phyloP scores from a whole-genome alignment of 1,140 invertebrate species.

The Nasonia longicornis region DNA sequence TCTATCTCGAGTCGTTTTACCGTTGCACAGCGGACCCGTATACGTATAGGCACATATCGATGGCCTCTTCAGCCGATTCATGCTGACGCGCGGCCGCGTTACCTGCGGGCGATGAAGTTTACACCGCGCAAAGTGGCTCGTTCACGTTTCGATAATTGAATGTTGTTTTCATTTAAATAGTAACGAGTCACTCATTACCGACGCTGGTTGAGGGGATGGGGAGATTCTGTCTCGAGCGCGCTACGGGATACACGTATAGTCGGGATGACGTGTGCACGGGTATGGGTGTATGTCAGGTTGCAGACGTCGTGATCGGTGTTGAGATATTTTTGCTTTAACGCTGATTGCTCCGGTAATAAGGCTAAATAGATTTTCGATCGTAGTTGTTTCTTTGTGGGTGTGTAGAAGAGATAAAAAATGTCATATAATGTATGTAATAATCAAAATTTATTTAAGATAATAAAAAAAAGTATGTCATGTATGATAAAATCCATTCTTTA shows the following conservation, averaged over 20 bases:
- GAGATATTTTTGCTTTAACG: not conserved
- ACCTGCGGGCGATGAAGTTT: slow-evolving; percentile 41
- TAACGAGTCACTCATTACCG: slow-evolving; percentile 43
- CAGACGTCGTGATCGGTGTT: slow-evolving; percentile 3
- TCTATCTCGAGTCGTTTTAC: slow-evolving; percentile 20
- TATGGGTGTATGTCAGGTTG: not conserved
- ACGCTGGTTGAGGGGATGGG: not conserved
- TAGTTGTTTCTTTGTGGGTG: not conserved
- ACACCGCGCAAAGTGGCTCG: slow-evolving; percentile 44
- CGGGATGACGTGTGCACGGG: not conserved
- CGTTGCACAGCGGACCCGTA: slow-evolving; percentile 1
- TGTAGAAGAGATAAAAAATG: not conserved
- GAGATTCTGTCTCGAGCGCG: not conserved
- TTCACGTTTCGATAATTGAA: slow-evolving; percentile 47
- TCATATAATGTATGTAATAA: not conserved
- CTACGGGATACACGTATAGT: not conserved
- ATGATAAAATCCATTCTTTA: too few relatives aligned
- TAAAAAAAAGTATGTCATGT: too few relatives aligned
- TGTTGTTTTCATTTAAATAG: slow-evolving; percentile 46
- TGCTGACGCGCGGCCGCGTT: slow-evolving; percentile 18
- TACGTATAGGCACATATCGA: slow-evolving; percentile 9
- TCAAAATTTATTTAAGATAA: too few relatives aligned
- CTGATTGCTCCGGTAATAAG: not conserved
- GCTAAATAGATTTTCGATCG: not conserved
- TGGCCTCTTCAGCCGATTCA: slow-evolving; percentile 33